Base-by-base conservation (phyloP, 2,888 invertebrate genomes). In the Prosopocoilus inquinatus region DNA sequence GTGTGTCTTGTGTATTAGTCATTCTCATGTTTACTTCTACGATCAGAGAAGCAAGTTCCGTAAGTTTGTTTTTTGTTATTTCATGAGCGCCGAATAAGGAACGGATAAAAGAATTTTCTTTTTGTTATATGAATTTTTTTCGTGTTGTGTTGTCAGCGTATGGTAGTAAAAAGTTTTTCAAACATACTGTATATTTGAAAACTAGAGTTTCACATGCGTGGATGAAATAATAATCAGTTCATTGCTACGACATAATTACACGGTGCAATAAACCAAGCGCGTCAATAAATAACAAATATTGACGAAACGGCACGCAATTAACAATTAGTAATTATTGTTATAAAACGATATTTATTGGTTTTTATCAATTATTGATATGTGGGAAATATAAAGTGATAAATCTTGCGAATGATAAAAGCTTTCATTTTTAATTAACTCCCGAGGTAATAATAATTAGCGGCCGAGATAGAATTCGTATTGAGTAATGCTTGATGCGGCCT, bases 361-460 rank as follows among this genome's bases (percentile, higher is more conserved):
- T 39, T 49, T 54, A 54, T 54, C 48, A 54, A 49, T 47, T 55
- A 47, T 47, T 33, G 35, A 47, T 55, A 55, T 55, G 51, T 55
- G 55, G 51, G 55, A 55, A 55, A 55, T 47, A 46, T 55, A 46
- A 39, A 34, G 44, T 47, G 41, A 55, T 50, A 50, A 52, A 52
- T 52, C 46, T n/a, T 20, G 33, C 36, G 38, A 46, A 46, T 41
- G 15, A 15, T 20, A 52, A 52, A 35, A 11, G 46, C 51, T 51
- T 52, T 46, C 51, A 32, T 52, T 52, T 52, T 52, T 52, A 52
- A 52, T 52, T 52, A 52, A 52, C 36, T 52, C 51, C 20, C 16
- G n/a, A 35, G 9, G 46, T 52, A 34, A 52, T 52, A 45, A 52
- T 46, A 45, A 52, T 52, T 52, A 45, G 45, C 28, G 45, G 13